Evolutionary conservation across 2,797 vertebrate genomes (phyloP).

Genomic region (Tenualosa ilisha): DNA sequence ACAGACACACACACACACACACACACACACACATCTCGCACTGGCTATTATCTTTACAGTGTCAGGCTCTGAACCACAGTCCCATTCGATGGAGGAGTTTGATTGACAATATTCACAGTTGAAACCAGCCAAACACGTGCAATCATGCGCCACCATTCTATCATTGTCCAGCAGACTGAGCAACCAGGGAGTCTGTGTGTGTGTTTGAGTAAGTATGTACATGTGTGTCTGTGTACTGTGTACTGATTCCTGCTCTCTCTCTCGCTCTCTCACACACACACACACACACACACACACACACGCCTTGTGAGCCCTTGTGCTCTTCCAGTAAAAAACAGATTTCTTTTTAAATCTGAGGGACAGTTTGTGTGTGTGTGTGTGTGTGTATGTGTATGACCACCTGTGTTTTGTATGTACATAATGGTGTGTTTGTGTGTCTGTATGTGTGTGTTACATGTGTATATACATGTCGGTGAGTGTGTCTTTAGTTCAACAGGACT

Average conservation of each 20-base stretch:
- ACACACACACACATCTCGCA: no score
- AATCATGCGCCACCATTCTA: no score
- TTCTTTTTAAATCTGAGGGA: neutral
- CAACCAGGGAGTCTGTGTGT: no score
- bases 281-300: neutral
- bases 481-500: neutral
- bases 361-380: neutral
- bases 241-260: no score
- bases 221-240: neutral
- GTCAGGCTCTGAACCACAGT: no score
- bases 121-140: no score
- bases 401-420: neutral
- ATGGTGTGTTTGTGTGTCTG: neutral
- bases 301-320: neutral
- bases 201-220: neutral
- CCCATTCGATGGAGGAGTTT: no score
- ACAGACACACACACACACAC: no score
- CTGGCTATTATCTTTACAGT: no score
- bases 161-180: no score
- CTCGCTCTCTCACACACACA: neutral
- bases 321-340: neutral
- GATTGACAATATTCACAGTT: no score
- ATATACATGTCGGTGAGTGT: constrained; percentile 5
- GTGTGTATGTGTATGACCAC: neutral
- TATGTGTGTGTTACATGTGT: neutral